These are phyloP conservation scores for Tonatia bakeri DNA, from an alignment of 2,113 vertebrate species.

Conservation along the genomic window DNA sequence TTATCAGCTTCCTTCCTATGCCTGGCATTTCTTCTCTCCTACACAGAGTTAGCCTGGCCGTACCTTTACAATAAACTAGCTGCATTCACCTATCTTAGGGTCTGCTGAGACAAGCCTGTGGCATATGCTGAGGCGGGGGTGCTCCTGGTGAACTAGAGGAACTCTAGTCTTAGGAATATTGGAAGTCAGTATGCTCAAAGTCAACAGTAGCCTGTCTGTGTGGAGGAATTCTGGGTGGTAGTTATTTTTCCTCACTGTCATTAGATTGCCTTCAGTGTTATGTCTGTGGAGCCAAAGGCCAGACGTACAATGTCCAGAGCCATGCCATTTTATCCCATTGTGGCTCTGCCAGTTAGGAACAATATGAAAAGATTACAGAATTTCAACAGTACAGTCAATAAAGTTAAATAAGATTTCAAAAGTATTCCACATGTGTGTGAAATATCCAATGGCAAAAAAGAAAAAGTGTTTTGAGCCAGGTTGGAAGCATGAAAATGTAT, in stretches of 20 bases:
- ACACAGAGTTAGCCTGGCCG: neutral
- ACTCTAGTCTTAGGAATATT: neutral
- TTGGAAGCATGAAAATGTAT: neutral
- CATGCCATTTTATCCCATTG: neutral
- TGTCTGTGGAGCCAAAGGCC: neutral
- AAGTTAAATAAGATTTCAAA: conserved; percentile 28
- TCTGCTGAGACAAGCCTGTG: neutral
- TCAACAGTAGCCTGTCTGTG: neutral
- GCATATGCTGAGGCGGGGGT: neutral
- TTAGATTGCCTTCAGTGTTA: neutral
- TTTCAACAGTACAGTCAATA: neutral
- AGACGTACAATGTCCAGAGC: neutral
- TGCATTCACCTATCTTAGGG: neutral
- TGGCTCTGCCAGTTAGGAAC: neutral
- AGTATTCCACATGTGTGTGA: neutral
- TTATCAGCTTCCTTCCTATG: neutral
- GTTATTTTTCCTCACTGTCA: neutral
- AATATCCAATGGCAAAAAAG: neutral
- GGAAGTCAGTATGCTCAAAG: neutral
- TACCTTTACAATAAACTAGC: neutral
- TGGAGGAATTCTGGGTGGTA: neutral
- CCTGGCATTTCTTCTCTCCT: neutral
- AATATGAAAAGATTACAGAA: neutral
- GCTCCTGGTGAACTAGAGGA: neutral
- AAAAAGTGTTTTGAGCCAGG: neutral